These are phyloP conservation scores for Poeciliopsis paucimaculata DNA, from an alignment of 2,797 vertebrate genomes.

Conservation along the genomic window DNA sequence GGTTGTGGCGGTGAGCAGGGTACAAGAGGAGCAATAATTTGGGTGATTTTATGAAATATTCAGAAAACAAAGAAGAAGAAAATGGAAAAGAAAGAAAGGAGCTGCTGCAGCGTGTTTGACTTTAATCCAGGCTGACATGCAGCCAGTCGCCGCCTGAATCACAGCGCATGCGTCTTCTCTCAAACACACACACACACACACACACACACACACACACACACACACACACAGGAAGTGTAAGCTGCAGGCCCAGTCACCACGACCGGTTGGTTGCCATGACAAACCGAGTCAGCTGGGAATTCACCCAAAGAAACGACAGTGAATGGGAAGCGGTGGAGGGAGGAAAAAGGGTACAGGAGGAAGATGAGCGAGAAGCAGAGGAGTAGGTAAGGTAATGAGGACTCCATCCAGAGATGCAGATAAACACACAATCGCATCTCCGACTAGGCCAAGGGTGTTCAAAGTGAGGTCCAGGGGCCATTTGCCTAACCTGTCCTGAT, in stretches of 20 bases:
- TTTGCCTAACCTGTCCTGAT: no score
- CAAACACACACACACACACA: constrained; percentile 55
- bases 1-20: not conserved
- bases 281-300: constrained; percentile 86
- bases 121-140: constrained; percentile 82
- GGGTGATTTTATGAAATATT: not conserved
- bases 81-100: constrained; percentile 44
- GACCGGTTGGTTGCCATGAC: constrained; percentile 84
- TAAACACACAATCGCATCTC: not conserved
- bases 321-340: constrained; percentile 53
- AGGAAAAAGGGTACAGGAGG: constrained; percentile 27
- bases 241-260: constrained; percentile 81
- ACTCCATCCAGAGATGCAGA: not conserved
- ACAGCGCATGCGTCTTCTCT: constrained; percentile 35
- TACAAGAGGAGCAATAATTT: not conserved
- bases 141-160: constrained; percentile 69
- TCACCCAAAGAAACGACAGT: constrained; percentile 83
- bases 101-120: constrained; percentile 80
- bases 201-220: constrained; percentile 48
- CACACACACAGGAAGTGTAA: constrained; percentile 75
- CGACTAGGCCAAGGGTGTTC: not conserved
- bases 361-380: constrained; percentile 37
- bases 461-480: not conserved
- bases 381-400: constrained; percentile 22
- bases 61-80: constrained; percentile 3